These are phyloP conservation scores for Triplophysa bombifrons DNA, from an alignment of 2,797 vertebrate species.

Conservation along the genomic window DNA sequence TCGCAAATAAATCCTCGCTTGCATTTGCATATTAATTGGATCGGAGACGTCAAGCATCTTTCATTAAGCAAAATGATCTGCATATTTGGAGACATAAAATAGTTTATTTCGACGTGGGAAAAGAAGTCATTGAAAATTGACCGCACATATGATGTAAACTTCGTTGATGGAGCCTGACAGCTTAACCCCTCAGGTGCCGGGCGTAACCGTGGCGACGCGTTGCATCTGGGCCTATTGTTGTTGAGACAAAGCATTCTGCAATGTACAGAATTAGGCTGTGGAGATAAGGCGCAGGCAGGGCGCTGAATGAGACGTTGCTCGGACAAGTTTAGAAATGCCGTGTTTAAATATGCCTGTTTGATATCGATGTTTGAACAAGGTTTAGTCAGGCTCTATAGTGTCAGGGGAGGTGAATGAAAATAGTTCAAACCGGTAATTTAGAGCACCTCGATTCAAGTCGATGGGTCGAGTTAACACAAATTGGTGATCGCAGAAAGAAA, in stretches of 20 bases:
- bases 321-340: neutral
- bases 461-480: slow-evolving; percentile 10
- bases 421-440: slow-evolving; percentile 36
- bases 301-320: slow-evolving; percentile 23
- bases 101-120: slow-evolving; percentile 99
- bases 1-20: slow-evolving; percentile 99
- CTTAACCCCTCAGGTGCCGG: slow-evolving; percentile 77
- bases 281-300: neutral
- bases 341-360: slow-evolving; percentile 42
- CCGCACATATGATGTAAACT: slow-evolving; percentile 81
- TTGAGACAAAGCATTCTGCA: slow-evolving; percentile 34
- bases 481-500: slow-evolving; percentile 9
- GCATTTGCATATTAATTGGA: slow-evolving; percentile 99
- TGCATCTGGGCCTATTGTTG: slow-evolving; percentile 30
- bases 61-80: slow-evolving; percentile 99
- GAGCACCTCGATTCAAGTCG: slow-evolving; percentile 8
- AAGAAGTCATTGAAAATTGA: slow-evolving; percentile 97
- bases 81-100: slow-evolving; percentile 99
- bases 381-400: slow-evolving; percentile 16
- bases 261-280: slow-evolving; percentile 25
- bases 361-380: slow-evolving; percentile 38
- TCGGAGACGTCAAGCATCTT: slow-evolving; percentile 99
- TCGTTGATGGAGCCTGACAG: slow-evolving; percentile 69
- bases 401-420: slow-evolving; percentile 35
- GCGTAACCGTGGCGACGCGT: slow-evolving; percentile 44